Base-by-base conservation (phyloP, 2,888 invertebrate species). In the Tenthredo livida region DNA sequence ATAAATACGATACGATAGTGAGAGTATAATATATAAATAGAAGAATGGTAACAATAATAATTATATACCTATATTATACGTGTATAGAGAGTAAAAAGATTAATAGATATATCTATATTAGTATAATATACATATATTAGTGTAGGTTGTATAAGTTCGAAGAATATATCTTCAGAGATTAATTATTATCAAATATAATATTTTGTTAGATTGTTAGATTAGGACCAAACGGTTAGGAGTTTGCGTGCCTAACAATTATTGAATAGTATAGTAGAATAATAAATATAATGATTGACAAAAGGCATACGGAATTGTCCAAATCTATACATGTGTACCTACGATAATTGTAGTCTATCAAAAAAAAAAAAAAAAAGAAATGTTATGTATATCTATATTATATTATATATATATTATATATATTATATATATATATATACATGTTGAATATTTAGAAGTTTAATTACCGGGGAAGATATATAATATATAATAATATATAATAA, bases 321-420 rank as follows among this genome's bases (percentile, higher is more conserved):
- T 75, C 75, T 75, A 75, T 25, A 72, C 47, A 43, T 73, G 33
- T 70, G n/a, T 37, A 70, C 37, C 37, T 70, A 70, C n/a, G 70
- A 29, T 25, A 17, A 33, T 29, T 67, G 67, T 75, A 75, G 84
- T 61, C 12, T 25, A 25, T 61, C 84, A 82, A 17, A 33, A 33
- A 33, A 33, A 33, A 33, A 2, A 29, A 29, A 29, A 33, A 33
- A 33, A 33, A 33, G 4, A 33, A 72, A 73, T 70, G 70, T 70
- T 70, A 70, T 87, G 87, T 88, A 87, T 70, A 86, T 85, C 84
- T 85, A 82, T 70, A 86, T 84, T 73, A 85, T 85, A 82, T 29
- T 29, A 29, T 29, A 29, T 70, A 33, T 70, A 70, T 87, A 87
- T 88, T 70, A 86, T 85, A 82, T 85, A 82, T 70, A 33, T 70